A percentile compares a stretch with the other conserved stretches of the same genome.
phyloP scores from a whole-genome alignment of 1,140 invertebrate genomes.

The Hyphantria cunea region DNA sequence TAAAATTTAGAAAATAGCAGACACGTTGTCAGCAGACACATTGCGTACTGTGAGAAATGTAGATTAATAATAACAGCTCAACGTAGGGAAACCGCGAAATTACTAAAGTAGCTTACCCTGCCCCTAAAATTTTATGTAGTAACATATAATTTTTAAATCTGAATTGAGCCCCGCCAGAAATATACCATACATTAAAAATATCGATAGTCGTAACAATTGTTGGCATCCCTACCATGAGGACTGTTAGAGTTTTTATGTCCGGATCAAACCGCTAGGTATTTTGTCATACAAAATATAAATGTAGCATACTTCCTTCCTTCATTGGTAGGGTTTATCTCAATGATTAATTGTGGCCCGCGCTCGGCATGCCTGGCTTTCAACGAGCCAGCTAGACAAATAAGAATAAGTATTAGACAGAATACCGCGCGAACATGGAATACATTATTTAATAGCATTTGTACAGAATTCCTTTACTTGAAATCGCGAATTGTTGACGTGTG shows the following conservation, averaged over 20 bases:
- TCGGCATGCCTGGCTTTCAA: constrained; percentile 55
- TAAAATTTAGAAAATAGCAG: too few species aligned
- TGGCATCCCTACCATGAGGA: constrained; percentile 44
- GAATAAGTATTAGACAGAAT: constrained; percentile 25
- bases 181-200: neutral
- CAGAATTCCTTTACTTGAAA: too few species aligned
- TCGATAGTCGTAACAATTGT: constrained; percentile 1
- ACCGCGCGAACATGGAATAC: constrained; percentile 7
- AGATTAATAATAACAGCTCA: too few species aligned
- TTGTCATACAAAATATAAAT: constrained; percentile 82
- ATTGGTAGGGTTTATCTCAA: constrained; percentile 73
- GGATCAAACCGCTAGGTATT: constrained; percentile 78
- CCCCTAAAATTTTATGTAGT: too few species aligned
- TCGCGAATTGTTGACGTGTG: neutral
- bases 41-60: too few species aligned
- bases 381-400: constrained; percentile 30
- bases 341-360: constrained; percentile 72
- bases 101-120: too few species aligned
- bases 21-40: too few species aligned
- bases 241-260: constrained; percentile 77
- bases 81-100: too few species aligned
- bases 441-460: neutral
- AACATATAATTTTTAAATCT: too few species aligned
- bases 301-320: constrained; percentile 77
- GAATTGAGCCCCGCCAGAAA: too few species aligned